These are phyloP conservation scores for Elgonia sp. DNA, from an alignment of 2,888 invertebrate species.

Conservation along the genomic window DNA sequence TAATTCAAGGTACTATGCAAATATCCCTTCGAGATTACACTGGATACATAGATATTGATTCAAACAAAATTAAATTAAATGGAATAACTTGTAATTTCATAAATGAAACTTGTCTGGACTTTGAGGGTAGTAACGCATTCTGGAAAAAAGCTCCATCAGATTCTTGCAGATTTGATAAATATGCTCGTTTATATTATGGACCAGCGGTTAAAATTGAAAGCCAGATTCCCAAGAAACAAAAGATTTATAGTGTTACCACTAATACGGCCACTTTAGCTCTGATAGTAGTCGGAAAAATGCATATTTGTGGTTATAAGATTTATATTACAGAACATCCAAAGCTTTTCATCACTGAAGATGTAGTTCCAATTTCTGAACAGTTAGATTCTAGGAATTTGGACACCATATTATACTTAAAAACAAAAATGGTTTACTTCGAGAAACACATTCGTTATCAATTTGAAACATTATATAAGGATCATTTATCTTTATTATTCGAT, in stretches of 20 bases:
- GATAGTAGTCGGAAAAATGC: too few relatives aligned
- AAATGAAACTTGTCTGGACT: conserved; percentile 1
- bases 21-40: conserved; percentile 21
- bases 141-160: not conserved
- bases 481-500: too few relatives aligned
- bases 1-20: not conserved
- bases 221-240: not conserved
- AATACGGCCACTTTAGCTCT: not conserved
- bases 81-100: conserved; percentile 1
- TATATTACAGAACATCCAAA: too few relatives aligned
- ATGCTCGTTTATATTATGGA: not conserved
- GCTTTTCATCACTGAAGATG: too few relatives aligned
- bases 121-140: conserved; percentile 14
- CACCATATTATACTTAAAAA: too few relatives aligned
- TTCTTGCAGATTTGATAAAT: not conserved
- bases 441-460: too few relatives aligned
- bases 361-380: too few relatives aligned
- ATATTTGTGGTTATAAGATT: too few relatives aligned
- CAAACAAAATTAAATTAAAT: not conserved
- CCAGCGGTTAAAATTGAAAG: not conserved
- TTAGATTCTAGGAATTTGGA: too few relatives aligned
- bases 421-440: too few relatives aligned
- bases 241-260: not conserved
- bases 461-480: too few relatives aligned
- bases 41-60: not conserved